Conservation (phyloP, 2,888 invertebrate species). For the Meandrusa payeni region DNA sequence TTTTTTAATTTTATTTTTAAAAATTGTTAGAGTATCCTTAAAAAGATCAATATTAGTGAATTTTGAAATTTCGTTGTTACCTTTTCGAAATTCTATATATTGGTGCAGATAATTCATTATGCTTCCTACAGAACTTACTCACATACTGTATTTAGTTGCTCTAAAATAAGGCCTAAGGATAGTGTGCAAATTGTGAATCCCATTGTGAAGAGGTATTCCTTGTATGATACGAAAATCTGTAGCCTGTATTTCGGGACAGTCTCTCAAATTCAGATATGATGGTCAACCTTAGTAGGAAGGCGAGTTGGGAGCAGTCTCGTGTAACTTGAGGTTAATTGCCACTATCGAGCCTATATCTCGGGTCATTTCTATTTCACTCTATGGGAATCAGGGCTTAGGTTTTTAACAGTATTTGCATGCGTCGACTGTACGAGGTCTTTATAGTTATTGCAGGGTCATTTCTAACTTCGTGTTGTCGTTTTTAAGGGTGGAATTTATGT, state of each 20-base stretch:
- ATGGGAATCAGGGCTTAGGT: conserved; percentile 17
- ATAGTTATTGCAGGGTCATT: background rate
- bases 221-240: too few relatives aligned
- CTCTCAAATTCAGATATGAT: background rate
- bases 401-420: conserved; percentile 10
- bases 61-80: too few relatives aligned
- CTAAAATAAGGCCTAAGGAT: too few relatives aligned
- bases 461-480: background rate
- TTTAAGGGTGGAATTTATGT: conserved; percentile 1
- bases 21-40: too few relatives aligned
- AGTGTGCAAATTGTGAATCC: too few relatives aligned
- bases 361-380: conserved; percentile 18
- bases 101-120: too few relatives aligned
- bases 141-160: too few relatives aligned
- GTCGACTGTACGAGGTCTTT: background rate
- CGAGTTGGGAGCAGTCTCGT: conserved; percentile 14
- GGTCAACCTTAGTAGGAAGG: conserved; percentile 3
- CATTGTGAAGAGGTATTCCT: too few relatives aligned
- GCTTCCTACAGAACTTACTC: too few relatives aligned
- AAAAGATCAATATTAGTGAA: too few relatives aligned
- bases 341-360: conserved; percentile 18
- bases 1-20: too few relatives aligned
- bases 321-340: conserved; percentile 22
- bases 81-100: too few relatives aligned
- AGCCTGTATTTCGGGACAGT: conserved; percentile 4